phyloP scores from a whole-genome alignment of 2,113 vertebrate species.

The Pandion haliaetus region DNA sequence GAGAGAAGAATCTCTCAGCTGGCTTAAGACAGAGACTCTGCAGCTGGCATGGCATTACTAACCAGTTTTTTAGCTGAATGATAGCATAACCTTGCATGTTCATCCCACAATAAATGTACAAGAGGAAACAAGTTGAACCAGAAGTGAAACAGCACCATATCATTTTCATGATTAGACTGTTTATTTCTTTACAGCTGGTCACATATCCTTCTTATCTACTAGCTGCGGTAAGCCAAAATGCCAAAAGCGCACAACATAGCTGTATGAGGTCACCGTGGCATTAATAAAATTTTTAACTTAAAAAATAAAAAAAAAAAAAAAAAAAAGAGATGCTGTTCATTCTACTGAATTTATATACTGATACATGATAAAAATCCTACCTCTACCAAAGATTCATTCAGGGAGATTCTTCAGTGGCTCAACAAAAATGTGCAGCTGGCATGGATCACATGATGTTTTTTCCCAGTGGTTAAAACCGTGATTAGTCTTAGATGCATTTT shows the following conservation, averaged over 20 bases:
- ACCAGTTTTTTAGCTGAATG: neutral
- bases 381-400: neutral
- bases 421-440: neutral
- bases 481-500: neutral
- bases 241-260: neutral
- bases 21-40: neutral
- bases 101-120: neutral
- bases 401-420: neutral
- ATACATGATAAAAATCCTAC: neutral
- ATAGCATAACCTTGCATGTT: neutral
- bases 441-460: neutral
- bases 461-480: neutral
- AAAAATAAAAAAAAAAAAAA: neutral
- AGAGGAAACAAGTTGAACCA: conserved; percentile 14
- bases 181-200: conserved; percentile 19
- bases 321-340: neutral
- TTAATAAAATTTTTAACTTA: neutral
- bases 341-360: neutral
- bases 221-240: neutral
- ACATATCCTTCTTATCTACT: neutral
- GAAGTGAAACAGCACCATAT: neutral
- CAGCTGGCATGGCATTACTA: neutral
- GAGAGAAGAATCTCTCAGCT: neutral
- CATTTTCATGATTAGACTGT: neutral
- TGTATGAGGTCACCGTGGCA: neutral